Evolutionary conservation across 2,797 vertebrate species (phyloP), one percentile per base, ranked within the genome.

Genomic region (Gorsachius magnificus): DNA sequence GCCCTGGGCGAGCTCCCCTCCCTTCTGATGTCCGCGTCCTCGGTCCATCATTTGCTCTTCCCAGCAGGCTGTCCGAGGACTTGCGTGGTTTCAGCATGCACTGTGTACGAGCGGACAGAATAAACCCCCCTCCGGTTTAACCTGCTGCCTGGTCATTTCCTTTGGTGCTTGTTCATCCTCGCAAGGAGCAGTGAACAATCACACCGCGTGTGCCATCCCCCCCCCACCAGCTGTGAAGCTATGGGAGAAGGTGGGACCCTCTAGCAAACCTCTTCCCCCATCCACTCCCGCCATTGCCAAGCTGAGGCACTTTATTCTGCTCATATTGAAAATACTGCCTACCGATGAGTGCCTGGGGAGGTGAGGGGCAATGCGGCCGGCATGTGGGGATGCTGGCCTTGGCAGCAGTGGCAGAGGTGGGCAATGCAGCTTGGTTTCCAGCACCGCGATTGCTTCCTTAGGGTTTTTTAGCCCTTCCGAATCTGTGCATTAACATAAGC

Each of bases 171-270:
- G 17, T 61, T 72, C 72, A 31, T 82, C 56, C 48, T 57, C 43
- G 38, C n/a, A 36, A 91, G 64, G 66, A 81, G n/a, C n/a, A 43
- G 43, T 53, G 41, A 43, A 35, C 70, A 35, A 35, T 15, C 19
- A 10, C 6, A 0, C 22, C 4, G 0, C 19, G 4, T 2, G 21
- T 66, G 28, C 66, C 3, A 1, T 36, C 38, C 65, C 38, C 41
- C 9, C 38, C n/a, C 13, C 22, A 7, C 19, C 38, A 64, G 38
- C 57, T 28, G 12, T 31, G 53, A 87, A 56, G 64, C n/a, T 35
- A 5, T 38, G 50, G n/a, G 64, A 72, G 68, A 92, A 48, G 51
- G 45, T 24, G 33, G 22, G 36, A 17, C 28, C 28, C 50, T 69
- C 46, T 64, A 48, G 31, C 41, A 65, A 77, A 45, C 3, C 2